Evolutionary conservation across 1,140 invertebrate genomes (phyloP).

Genomic region (Colletes latitarsis): DNA sequence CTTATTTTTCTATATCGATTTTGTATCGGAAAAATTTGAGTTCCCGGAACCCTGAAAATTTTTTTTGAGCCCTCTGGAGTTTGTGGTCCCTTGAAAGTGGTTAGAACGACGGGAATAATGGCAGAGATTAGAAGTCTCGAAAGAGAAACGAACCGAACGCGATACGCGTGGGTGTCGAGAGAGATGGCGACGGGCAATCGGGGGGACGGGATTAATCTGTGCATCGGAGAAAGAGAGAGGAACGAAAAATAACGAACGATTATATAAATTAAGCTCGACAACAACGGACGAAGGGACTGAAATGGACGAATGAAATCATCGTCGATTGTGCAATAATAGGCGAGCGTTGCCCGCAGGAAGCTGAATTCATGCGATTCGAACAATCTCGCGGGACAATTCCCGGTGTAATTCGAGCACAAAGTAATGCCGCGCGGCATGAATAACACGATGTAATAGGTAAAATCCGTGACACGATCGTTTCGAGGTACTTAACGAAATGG

Average conservation of each 20-base stretch:
- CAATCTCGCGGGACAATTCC: constrained; percentile 39
- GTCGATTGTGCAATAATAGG: constrained; percentile 44
- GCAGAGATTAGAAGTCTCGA: neutral
- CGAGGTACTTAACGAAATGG: constrained; percentile 5
- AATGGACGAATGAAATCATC: constrained; percentile 52
- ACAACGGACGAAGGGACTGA: constrained; percentile 17
- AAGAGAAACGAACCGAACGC: constrained; percentile 27
- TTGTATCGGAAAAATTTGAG: no score
- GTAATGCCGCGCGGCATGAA: constrained; percentile 6
- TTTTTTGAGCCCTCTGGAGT: no score
- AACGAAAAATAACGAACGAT: constrained; percentile 58
- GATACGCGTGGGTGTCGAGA: constrained; percentile 29
- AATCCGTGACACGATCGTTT: neutral
- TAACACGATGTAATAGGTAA: constrained; percentile 20
- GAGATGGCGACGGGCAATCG: constrained; percentile 11
- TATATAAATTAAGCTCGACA: constrained; percentile 58
- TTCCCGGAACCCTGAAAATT: no score
- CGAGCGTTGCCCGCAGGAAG: constrained; percentile 38
- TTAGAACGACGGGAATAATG: constrained; percentile 36
- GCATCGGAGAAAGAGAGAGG: neutral
- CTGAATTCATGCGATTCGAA: constrained; percentile 46
- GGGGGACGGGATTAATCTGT: constrained; percentile 59
- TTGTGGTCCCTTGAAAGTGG: no score
- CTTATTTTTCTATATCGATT: no score
- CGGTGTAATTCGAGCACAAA: constrained; percentile 40